Evolutionary conservation across 2,888 invertebrate species (phyloP), one percentile per base, ranked within the genome.

Genomic region (Catocala sponsa): DNA sequence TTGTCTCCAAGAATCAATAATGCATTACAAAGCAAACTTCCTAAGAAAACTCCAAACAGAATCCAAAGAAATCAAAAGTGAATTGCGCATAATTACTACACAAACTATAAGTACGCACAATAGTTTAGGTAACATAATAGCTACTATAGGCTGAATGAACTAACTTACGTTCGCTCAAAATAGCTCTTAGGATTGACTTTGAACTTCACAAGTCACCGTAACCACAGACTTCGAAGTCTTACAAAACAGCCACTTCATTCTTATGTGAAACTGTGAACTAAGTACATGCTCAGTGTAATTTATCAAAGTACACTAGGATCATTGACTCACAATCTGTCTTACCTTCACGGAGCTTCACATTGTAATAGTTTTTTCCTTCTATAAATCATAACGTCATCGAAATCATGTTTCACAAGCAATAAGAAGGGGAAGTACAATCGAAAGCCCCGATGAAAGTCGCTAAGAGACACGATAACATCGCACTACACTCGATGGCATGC

Each of bases 381-480:
- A 85, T 91, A 90, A 91, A 92, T 92, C 89, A 89, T 88, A 88
- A 83, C 82, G 86, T 90, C 90, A 90, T 90, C 88, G 89, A 90
- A 88, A 86, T 86, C 85, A 88, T 90, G 88, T 89, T 90, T 85
- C 88, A 90, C 87, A 86, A 88, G 85, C 65, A 62, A 67, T 65
- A 83, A 86, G 85, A 82, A 80, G 80, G 77, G 78, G 80, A 58
- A 77, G 77, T 80, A 90, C 89, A 91, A 90, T 87, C 88, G 85
- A 85, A 83, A 86, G 86, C 89, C 89, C 89, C 89, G 92, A 92
- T 91, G 92, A 91, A 92, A 92, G 92, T 92, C 89, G 89, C 90
- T 88, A 89, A 89, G 91, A 91, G 91, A 85, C 81, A 83, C 87
- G 92, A 93, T 92, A 92, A 87, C 83, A 92, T 91, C 92, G 85